Evolutionary conservation across 2,797 vertebrate genomes (phyloP).

Genomic region (Melanotaenia trifasciata): DNA sequence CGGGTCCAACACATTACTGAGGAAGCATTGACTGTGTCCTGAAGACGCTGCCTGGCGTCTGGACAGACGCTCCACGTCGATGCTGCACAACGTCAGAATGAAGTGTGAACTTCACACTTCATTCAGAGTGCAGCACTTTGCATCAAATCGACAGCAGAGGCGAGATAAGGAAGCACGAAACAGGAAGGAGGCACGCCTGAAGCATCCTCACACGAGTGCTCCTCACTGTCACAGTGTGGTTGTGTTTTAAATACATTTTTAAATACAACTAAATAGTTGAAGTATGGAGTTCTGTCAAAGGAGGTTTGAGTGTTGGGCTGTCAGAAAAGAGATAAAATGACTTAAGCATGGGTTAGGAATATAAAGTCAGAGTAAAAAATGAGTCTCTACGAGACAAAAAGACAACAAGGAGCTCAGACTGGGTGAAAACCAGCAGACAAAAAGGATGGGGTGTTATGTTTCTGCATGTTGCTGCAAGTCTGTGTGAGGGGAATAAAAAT

Average conservation of each 20-base stretch:
- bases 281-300: not conserved
- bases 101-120: slow-evolving; percentile 1
- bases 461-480: not conserved
- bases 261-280: not conserved
- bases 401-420: not conserved
- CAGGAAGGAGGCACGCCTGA: slow-evolving; percentile 20
- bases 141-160: not conserved
- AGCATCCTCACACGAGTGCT: too few species aligned
- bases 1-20: slow-evolving; percentile 14
- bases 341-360: too few species aligned
- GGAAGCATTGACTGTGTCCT: slow-evolving; percentile 5
- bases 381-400: slow-evolving; percentile 11
- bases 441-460: not conserved
- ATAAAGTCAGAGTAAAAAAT: slow-evolving; percentile 30
- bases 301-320: too few species aligned
- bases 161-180: slow-evolving; percentile 19
- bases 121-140: not conserved
- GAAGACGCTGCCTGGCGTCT: slow-evolving; percentile 26
- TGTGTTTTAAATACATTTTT: too few species aligned
- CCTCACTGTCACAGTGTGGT: too few species aligned
- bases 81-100: slow-evolving; percentile 1
- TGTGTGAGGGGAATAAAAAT: slow-evolving; percentile 1
- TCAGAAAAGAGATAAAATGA: too few species aligned
- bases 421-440: slow-evolving; percentile 25
- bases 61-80: slow-evolving; percentile 34